Base-by-base conservation (phyloP, 53 echinoderm and acorn worm genomes). In the Actinopyga echinites region DNA sequence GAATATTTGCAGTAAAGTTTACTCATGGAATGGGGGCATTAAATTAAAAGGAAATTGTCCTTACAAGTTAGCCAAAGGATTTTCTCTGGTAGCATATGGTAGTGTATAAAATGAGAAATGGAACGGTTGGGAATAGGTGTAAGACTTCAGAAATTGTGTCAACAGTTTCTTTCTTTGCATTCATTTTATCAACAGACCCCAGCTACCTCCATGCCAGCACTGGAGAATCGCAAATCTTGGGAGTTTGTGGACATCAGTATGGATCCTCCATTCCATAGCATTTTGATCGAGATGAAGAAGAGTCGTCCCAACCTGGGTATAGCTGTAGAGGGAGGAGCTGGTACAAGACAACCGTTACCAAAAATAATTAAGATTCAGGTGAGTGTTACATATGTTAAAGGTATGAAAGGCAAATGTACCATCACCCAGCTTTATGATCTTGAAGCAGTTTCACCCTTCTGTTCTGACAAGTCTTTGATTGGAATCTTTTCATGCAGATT, bases 311-410 rank as follows among this genome's bases (percentile, higher is more conserved):
- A 84, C 52, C 93, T 95, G 20, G 95, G 95, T 6, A 88, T 95
- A n/a, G 95, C 95, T 0, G 95, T 95, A 38, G 95, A 95, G 80
- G 95, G 95, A 5, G 95, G 95, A 20, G 85, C 93, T 3, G 91
- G 95, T 13, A 95, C 95, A 33, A 93, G 93, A 80, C 95, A 95
- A 73, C 95, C 95, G 10, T 78, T 95, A 22, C 95, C 95, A 21
- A 95, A 95, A 83, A 87, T 95, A 7, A 95, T 93, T 74, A 95
- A 92, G 44, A 71, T 95, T 20, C 95, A 93, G 91, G 95, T 93
- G 53, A 79, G 75, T 26, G 43, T 24, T 4, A 10, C 26, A n/a
- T 29, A 8, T 40, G 4, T 40, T 40, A 40, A 6, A 40, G 40
- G 8, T 40, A 6, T 40, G 4, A 40, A 8, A 40, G 40, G 40